A percentile compares a stretch with the other conserved stretches of the same genome.
These are phyloP conservation scores for Falco punctatus DNA, from an alignment of 2,113 vertebrate species.

Conservation along the genomic window DNA sequence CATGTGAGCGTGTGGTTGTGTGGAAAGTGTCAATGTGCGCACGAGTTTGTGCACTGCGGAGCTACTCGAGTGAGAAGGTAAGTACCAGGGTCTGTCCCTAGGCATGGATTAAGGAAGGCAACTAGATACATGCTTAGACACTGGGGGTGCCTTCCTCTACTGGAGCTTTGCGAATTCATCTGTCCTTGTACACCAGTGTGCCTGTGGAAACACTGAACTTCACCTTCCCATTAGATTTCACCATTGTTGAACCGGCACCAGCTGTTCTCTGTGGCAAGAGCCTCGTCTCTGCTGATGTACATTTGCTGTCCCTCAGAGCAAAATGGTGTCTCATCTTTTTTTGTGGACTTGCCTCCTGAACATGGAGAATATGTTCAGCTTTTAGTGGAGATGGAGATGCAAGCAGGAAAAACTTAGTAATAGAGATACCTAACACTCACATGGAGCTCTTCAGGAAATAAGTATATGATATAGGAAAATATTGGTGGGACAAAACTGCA, in stretches of 20 bases:
- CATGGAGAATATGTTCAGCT: neutral
- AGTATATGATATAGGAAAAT: neutral
- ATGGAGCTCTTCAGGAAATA: neutral
- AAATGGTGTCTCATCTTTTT: neutral
- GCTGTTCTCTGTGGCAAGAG: neutral
- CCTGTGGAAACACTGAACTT: neutral
- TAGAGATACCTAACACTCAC: neutral
- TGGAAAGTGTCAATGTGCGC: rapidly evolving
- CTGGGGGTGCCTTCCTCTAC: neutral
- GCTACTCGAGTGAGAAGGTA: neutral
- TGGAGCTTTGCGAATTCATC: neutral
- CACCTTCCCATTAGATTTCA: neutral
- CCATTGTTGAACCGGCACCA: rapidly evolving
- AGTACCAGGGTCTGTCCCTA: neutral
- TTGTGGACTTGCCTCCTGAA: neutral
- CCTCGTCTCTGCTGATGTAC: neutral
- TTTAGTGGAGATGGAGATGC: neutral
- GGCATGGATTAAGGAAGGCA: neutral
- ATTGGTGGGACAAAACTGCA: neutral
- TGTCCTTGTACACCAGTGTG: neutral
- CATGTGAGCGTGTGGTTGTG: neutral
- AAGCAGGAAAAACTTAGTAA: neutral
- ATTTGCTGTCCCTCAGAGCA: neutral
- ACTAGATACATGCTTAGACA: neutral
- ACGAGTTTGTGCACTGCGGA: neutral